Evolutionary conservation across 1,140 invertebrate genomes (phyloP), one percentile per base, ranked within the genome.

Genomic region (Lucilia cuprina): DNA sequence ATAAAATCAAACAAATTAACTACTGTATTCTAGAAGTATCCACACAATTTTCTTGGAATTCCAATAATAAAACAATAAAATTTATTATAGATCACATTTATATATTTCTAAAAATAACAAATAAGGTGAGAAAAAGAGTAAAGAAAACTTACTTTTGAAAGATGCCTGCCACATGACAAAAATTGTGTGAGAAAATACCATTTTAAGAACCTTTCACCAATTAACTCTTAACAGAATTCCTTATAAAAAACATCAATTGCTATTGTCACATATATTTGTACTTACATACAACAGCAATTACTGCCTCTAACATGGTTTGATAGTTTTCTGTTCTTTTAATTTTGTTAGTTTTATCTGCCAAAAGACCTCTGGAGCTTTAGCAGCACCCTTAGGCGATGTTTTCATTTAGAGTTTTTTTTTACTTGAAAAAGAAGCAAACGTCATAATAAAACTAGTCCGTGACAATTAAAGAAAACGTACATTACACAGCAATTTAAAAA

Each of bases 151-250:
- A 41, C 41, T 8, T 10, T 41, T 41, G 41, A 41, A 41, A 41
- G 41, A 41, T 41, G 41, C 41, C 10, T 41, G 10, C 7, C 41
- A 2, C 25, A 30, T 41, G 41, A 41, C 41, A 55, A 49, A 49
- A 65, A 70, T 70, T 21, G 65, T 70, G 65, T 80, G 77, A 80
- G 77, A 80, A 80, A 80, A 80, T 80, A 80, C 77, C 77, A 80
- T 80, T 80, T 80, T 49, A 25, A 80, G 77, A 80, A 49, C 77
- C 77, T 49, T 49, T 80, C 77, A 80, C 77, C 77, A 80, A 80
- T 80, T 80, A 80, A 50, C 47, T 50, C n/a, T 49, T 10, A 49
- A 80, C 41, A 50, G 19, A 41, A 80, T 19, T 80, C 41, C 77
- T 49, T 80, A 80, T 80, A 80, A 50, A 30, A 80, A 49, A 10